A percentile compares a stretch with the other conserved stretches of the same genome.
Conservation (phyloP, 1,140 invertebrate species). For the Bemisia tabaci region DNA sequence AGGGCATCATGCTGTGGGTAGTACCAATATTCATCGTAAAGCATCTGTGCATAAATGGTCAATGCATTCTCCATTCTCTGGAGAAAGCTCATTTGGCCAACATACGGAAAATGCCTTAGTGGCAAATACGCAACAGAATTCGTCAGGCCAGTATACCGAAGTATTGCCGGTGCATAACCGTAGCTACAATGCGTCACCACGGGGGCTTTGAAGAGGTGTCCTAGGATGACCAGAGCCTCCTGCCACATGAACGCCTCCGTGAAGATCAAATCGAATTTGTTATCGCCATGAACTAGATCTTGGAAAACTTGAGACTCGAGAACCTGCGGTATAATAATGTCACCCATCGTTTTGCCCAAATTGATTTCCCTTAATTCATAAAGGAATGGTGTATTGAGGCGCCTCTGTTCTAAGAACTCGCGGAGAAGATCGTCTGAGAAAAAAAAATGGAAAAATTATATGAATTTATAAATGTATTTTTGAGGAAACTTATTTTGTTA, state of each 20-base stretch:
- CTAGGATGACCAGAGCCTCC: slow-evolving; percentile 20
- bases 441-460: no score
- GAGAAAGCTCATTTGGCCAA: neutral
- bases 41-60: neutral
- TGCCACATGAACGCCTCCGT: neutral
- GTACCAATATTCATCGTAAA: neutral
- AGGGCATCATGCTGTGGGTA: no score
- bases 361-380: no score
- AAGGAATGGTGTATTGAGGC: no score
- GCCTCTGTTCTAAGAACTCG: no score
- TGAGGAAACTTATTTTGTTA: no score
- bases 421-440: no score
- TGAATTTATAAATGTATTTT: no score
- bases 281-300: neutral
- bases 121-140: neutral
- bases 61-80: neutral
- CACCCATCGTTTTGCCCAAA: no score
- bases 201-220: slow-evolving; percentile 30
- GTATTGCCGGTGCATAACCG: neutral
- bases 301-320: neutral
- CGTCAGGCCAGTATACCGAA: neutral
- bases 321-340: no score
- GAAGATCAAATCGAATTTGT: neutral
- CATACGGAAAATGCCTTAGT: neutral
- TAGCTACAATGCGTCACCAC: slow-evolving; percentile 33